phyloP scores from a whole-genome alignment of 2,888 invertebrate species.

The Eupithecia tripunctaria region DNA sequence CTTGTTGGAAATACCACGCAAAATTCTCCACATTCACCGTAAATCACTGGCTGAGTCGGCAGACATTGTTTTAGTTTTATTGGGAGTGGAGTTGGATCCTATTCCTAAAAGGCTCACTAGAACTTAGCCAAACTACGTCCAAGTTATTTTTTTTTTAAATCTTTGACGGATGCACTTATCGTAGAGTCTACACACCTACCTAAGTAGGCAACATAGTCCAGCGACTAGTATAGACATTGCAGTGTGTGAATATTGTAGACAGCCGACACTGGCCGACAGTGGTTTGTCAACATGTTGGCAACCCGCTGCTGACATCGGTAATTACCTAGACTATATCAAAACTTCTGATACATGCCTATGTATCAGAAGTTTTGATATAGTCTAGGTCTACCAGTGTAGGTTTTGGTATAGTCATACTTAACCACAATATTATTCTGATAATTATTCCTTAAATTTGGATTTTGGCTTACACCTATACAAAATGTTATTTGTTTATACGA shows the following conservation, averaged over 20 bases:
- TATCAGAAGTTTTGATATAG: too few species aligned
- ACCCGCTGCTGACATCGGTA: not conserved
- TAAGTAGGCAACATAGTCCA: not conserved
- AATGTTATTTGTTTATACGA: slow-evolving; percentile 17
- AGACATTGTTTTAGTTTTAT: slow-evolving; percentile 18
- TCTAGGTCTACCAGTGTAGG: too few species aligned
- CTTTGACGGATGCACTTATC: not conserved
- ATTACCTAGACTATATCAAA: not conserved
- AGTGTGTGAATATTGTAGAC: not conserved
- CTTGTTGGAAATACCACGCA: slow-evolving; percentile 16
- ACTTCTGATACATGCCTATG: too few species aligned
- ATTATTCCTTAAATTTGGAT: not conserved
- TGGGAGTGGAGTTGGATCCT: not conserved
- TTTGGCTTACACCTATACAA: not conserved
- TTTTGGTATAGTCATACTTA: too few species aligned
- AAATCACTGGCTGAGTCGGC: not conserved
- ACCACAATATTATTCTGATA: not conserved
- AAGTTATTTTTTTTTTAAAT: not conserved
- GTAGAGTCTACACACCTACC: not conserved
- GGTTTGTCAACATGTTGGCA: not conserved
- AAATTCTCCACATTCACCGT: slow-evolving; percentile 16
- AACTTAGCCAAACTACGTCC: not conserved
- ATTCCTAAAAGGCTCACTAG: not conserved
- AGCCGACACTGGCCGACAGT: not conserved
- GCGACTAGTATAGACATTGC: too few species aligned